Evolutionary conservation across 1,140 invertebrate genomes (phyloP).

Genomic region (Adoxophyes honmai): DNA sequence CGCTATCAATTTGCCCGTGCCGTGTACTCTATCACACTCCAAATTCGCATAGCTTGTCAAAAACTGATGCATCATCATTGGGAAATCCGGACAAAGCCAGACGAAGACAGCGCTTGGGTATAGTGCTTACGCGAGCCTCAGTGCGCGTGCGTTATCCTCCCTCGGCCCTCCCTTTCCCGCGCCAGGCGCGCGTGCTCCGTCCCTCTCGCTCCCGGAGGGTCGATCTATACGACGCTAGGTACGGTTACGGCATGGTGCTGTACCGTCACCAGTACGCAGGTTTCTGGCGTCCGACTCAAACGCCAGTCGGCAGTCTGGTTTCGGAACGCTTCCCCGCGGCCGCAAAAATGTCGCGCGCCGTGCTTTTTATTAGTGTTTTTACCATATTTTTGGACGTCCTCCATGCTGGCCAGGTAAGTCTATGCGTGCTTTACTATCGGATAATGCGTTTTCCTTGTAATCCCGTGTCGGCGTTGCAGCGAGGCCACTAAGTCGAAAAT

Average conservation of each 20-base stretch:
- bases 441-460: constrained; percentile 24
- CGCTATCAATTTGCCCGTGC: constrained; percentile 3
- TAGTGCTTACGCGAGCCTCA: constrained; percentile 29
- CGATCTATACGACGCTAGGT: constrained; percentile 73
- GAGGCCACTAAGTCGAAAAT: constrained; percentile 63
- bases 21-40: constrained; percentile 11
- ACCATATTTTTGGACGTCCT: constrained; percentile 72
- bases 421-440: constrained; percentile 19
- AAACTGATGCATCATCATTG: constrained; percentile 69
- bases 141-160: constrained; percentile 58
- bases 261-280: constrained; percentile 66
- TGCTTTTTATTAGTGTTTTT: constrained; percentile 74
- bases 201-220: constrained; percentile 61
- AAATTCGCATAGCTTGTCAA: constrained; percentile 29
- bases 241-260: constrained; percentile 55
- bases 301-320: constrained; percentile 49
- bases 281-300: constrained; percentile 59
- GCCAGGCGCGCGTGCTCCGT: constrained; percentile 16
- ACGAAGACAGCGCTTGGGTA: constrained; percentile 56
- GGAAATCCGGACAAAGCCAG: constrained; percentile 68
- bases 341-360: constrained; percentile 72
- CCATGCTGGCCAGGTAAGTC: constrained; percentile 68
- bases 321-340: constrained; percentile 50
- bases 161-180: constrained; percentile 39
- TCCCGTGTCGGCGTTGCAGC: constrained; percentile 25